phyloP scores from a whole-genome alignment of 2,797 vertebrate genomes.

The Synaphobranchus kaupii region DNA sequence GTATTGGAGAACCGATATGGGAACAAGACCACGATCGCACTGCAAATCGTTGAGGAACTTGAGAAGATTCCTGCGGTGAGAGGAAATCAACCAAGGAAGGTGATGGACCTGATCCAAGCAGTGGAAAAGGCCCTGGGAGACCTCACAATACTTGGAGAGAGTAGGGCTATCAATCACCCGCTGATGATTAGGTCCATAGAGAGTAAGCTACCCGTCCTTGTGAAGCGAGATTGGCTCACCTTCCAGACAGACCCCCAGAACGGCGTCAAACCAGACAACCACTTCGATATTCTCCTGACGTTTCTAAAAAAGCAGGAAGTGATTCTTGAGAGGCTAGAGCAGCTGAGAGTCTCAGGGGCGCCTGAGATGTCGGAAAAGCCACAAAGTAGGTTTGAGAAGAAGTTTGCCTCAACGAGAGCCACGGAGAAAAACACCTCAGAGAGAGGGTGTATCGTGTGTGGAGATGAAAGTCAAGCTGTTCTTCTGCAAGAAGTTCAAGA shows the following conservation, averaged over 20 bases:
- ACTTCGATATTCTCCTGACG: constrained; percentile 5
- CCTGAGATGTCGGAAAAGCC: neutral
- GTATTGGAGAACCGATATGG: constrained; percentile 25
- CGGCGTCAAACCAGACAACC: neutral
- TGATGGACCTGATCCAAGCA: constrained; percentile 6
- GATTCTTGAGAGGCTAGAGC: constrained; percentile 17
- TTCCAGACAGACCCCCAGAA: neutral
- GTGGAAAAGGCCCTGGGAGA: constrained; percentile 30
- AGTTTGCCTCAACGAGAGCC: constrained; percentile 2
- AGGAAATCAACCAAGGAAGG: constrained; percentile 21
- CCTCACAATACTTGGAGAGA: constrained; percentile 26
- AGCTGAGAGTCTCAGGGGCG: constrained; percentile 1
- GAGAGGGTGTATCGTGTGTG: constrained; percentile 20
- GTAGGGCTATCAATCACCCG: constrained; percentile 27
- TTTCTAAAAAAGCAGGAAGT: constrained; percentile 29
- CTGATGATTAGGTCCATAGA: neutral
- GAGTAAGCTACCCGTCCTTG: constrained; percentile 25
- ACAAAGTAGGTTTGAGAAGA: constrained; percentile 1
- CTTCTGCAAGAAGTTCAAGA: constrained; percentile 15
- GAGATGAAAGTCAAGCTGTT: constrained; percentile 2
- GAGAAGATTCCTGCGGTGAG: neutral
- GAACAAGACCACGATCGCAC: constrained; percentile 15
- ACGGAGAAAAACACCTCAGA: neutral
- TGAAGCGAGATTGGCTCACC: constrained; percentile 15
- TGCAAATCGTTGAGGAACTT: constrained; percentile 36